Conservation (phyloP, 2,888 invertebrate species). For the Caenorhabditis imperialis region DNA sequence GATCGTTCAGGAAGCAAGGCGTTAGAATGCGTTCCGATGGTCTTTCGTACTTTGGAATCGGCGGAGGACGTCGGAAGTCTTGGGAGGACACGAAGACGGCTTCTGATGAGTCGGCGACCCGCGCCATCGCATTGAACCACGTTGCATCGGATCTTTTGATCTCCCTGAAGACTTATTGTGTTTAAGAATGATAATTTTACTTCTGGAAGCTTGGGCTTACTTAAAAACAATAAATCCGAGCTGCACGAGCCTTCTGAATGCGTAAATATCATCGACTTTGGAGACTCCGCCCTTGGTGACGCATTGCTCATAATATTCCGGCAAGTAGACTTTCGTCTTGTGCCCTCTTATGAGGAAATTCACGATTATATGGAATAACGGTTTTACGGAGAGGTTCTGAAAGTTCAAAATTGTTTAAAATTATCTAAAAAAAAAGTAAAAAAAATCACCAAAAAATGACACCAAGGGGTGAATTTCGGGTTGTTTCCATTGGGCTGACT, state of each 20-base stretch:
- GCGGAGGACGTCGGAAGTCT: slow-evolving; percentile 8
- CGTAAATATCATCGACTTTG: slow-evolving; percentile 38
- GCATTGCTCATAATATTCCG: slow-evolving; percentile 32
- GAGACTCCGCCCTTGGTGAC: slow-evolving; percentile 13
- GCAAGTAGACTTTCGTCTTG: slow-evolving; percentile 19
- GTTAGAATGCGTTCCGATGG: slow-evolving; percentile 31
- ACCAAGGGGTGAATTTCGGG: too few relatives aligned
- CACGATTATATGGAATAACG: slow-evolving; percentile 37
- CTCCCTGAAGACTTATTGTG: too few relatives aligned
- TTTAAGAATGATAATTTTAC: too few relatives aligned
- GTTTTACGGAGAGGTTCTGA: slow-evolving; percentile 27
- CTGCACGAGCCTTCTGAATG: slow-evolving; percentile 12
- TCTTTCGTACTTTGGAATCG: slow-evolving; percentile 16
- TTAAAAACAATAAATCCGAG: slow-evolving; percentile 19
- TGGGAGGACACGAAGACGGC: slow-evolving; percentile 34
- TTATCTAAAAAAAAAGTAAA: too few relatives aligned
- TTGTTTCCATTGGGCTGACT: background rate
- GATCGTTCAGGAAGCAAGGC: slow-evolving; percentile 27
- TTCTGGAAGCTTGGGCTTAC: too few relatives aligned
- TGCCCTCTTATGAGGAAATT: slow-evolving; percentile 39
- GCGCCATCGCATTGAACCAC: slow-evolving; percentile 24
- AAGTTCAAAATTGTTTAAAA: background rate
- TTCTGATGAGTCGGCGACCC: slow-evolving; percentile 4
- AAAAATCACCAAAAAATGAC: too few relatives aligned
- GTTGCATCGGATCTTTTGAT: background rate